Conservation (phyloP, 2,797 vertebrate genomes). For the Lepus townsendii region DNA sequence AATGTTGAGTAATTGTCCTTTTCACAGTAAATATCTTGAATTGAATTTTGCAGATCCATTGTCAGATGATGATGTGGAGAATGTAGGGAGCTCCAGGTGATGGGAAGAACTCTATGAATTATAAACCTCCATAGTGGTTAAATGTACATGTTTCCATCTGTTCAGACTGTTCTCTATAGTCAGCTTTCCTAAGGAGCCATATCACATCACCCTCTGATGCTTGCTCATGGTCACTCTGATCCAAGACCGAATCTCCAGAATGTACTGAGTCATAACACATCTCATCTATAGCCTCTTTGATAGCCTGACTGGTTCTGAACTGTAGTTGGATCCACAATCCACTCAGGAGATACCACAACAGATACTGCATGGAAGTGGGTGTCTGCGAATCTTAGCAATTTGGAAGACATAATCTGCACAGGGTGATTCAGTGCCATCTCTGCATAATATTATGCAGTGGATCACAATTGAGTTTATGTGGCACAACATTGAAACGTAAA, state of each 20-base stretch:
- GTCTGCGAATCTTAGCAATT: neutral
- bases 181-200: neutral
- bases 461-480: neutral
- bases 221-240: neutral
- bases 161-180: neutral
- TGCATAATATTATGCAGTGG: neutral
- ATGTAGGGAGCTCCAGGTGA: neutral
- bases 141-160: neutral
- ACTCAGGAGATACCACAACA: neutral
- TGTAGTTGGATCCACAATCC: neutral
- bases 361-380: neutral
- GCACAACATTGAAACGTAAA: neutral
- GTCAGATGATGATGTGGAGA: neutral
- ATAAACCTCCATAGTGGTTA: neutral
- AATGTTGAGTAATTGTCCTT: neutral
- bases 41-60: slow-evolving; percentile 43
- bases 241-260: neutral
- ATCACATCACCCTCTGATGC: neutral
- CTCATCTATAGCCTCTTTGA: neutral
- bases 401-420: neutral
- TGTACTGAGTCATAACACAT: neutral
- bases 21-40: neutral
- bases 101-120: neutral
- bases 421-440: neutral
- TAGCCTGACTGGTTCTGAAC: neutral